Conservation (phyloP, 2,888 invertebrate genomes). For the Cactoblastis cactorum region DNA sequence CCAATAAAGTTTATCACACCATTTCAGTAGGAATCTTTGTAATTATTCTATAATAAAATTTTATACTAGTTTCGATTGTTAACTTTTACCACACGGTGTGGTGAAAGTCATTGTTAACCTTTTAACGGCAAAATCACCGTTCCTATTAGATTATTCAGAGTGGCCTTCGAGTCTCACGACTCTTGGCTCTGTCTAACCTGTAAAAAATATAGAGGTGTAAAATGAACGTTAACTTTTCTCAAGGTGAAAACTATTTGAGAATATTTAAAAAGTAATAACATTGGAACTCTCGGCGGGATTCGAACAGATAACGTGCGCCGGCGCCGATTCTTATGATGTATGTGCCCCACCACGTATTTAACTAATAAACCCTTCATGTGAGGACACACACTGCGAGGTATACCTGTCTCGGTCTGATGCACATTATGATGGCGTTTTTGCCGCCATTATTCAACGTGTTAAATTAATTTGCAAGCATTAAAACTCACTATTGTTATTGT, state of each 20-base stretch:
- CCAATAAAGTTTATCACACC: conserved; percentile 73
- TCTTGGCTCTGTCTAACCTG: too few species aligned
- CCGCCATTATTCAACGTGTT: conserved; percentile 2
- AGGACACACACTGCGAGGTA: conserved; percentile 44
- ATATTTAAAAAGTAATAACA: conserved; percentile 24
- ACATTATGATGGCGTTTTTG: conserved; percentile 14
- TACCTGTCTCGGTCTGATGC: conserved; percentile 46
- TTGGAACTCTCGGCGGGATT: conserved; percentile 46
- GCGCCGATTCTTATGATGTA: conserved; percentile 67
- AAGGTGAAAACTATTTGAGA: conserved; percentile 3
- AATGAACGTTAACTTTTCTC: conserved; percentile 5
- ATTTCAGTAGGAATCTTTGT: conserved; percentile 69
- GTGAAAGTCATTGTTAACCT: conserved; percentile 48
- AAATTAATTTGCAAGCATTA: background rate
- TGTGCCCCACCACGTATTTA: conserved; percentile 63
- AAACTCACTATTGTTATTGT: too few species aligned
- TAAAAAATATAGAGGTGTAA: too few species aligned
- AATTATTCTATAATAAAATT: conserved; percentile 61
- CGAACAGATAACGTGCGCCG: conserved; percentile 56
- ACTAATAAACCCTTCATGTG: conserved; percentile 62
- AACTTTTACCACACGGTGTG: conserved; percentile 39
- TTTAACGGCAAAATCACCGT: conserved; percentile 19
- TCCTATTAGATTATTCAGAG: too few species aligned
- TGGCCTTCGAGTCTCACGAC: too few species aligned
- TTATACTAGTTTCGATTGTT: conserved; percentile 49